Percentiles rank a stretch among this genome's conserved stretches.
These are phyloP conservation scores for Oreochromis tanganicae DNA, from an alignment of 2,113 vertebrate species.

Conservation along the genomic window DNA sequence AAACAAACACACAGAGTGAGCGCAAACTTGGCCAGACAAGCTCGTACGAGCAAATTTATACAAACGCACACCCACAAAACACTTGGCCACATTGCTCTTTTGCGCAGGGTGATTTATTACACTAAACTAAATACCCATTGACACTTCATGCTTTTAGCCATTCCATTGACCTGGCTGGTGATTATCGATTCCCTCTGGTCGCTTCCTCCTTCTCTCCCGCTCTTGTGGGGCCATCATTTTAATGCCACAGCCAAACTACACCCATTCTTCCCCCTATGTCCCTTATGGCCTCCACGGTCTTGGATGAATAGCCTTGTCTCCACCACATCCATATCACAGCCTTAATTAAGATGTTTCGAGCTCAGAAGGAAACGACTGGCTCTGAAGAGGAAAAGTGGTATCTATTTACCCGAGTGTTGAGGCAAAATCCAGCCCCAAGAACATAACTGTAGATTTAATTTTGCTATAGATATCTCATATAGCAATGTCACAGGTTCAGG, in stretches of 20 bases:
- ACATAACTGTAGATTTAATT: not conserved
- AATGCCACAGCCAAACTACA: constrained; percentile 37
- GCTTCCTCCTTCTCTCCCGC: constrained; percentile 11
- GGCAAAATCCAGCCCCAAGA: not conserved
- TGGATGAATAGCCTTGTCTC: constrained; percentile 67
- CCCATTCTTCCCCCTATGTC: constrained; percentile 30
- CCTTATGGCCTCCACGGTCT: constrained; percentile 42
- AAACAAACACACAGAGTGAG: not conserved
- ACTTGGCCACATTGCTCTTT: constrained; percentile 25
- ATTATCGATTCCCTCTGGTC: constrained; percentile 62
- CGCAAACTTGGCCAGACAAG: not conserved
- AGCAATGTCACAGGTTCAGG: not conserved
- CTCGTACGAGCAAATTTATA: not conserved
- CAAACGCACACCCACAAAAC: constrained; percentile 20
- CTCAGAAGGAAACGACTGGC: constrained; percentile 29
- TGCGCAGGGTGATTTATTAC: constrained; percentile 62
- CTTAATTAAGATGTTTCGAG: constrained; percentile 64
- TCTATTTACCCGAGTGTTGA: not conserved
- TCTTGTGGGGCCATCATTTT: constrained; percentile 26
- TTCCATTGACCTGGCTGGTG: constrained; percentile 64
- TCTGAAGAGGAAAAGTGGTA: constrained; percentile 9
- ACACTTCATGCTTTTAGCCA: constrained; percentile 65
- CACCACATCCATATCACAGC: constrained; percentile 61
- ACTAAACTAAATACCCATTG: constrained; percentile 68
- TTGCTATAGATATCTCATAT: not conserved